Conservation (phyloP, 1,140 invertebrate species). For the Drosophila nebulosa region DNA sequence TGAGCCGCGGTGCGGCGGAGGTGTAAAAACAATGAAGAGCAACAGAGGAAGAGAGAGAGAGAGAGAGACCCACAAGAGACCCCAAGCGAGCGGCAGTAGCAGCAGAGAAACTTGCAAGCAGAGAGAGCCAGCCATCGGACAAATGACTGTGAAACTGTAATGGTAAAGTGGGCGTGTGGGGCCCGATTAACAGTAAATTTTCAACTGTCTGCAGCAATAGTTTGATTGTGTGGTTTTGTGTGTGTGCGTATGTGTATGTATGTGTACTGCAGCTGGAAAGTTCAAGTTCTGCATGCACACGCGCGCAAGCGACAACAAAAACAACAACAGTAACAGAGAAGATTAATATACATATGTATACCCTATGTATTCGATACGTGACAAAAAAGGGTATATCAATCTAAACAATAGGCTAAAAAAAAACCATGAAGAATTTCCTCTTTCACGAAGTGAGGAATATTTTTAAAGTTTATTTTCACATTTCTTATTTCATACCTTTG, state of each 20-base stretch:
- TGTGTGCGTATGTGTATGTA: conserved; percentile 2
- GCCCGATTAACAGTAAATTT: conserved; percentile 47
- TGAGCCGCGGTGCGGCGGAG: conserved; percentile 39
- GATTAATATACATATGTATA: conserved; percentile 24
- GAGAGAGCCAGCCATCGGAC: background rate
- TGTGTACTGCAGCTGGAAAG: conserved; percentile 19
- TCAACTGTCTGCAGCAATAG: conserved; percentile 25
- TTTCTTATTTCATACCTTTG: too few relatives aligned
- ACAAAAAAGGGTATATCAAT: background rate
- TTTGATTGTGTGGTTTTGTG: conserved; percentile 19
- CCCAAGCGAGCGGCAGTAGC: background rate
- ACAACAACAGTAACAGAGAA: background rate
- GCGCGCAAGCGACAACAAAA: conserved; percentile 22
- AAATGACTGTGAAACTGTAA: conserved; percentile 44
- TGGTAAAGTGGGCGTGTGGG: conserved; percentile 36
- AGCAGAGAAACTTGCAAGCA: background rate
- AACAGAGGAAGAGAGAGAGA: conserved; percentile 4
- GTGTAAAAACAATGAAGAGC: conserved; percentile 5
- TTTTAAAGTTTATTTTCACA: too few relatives aligned
- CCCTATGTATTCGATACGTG: background rate
- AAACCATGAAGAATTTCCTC: too few relatives aligned
- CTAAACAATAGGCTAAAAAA: too few relatives aligned
- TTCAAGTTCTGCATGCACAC: conserved; percentile 30
- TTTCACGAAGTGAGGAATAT: too few relatives aligned
- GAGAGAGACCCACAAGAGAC: background rate